Percentiles rank a stretch among this genome's conserved stretches.
phyloP scores from a whole-genome alignment of 2,113 vertebrate species.

The Cololabis saira region DNA sequence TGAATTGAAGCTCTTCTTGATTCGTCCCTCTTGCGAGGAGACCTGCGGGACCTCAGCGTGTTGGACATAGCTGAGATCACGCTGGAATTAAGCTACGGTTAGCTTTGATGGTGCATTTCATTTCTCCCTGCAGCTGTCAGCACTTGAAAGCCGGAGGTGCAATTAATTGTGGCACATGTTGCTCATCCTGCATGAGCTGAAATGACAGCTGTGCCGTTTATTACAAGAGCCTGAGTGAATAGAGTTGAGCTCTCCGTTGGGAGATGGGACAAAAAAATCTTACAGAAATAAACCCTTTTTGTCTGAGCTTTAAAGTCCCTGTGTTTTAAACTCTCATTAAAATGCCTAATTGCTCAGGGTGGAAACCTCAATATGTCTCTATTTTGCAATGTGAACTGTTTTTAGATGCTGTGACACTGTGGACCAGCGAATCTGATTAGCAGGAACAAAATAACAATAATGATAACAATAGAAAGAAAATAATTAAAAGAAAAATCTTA shows the following conservation, averaged over 20 bases:
- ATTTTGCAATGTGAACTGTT: neutral
- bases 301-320: neutral
- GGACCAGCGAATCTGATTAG: too few species aligned
- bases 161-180: conserved; percentile 55
- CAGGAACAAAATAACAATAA: too few species aligned
- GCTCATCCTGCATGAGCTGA: conserved; percentile 34
- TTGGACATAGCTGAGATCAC: conserved; percentile 45
- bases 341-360: neutral
- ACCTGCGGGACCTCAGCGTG: conserved; percentile 24
- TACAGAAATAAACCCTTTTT: conserved; percentile 14
- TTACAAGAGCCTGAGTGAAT: conserved; percentile 27
- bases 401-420: neutral
- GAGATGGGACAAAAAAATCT: conserved; percentile 10
- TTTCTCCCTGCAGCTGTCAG: conserved; percentile 39
- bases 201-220: conserved; percentile 56
- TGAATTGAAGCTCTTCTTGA: conserved; percentile 42
- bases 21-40: conserved; percentile 27
- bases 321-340: neutral
- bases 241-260: conserved; percentile 15
- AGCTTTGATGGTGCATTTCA: conserved; percentile 47
- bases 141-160: conserved; percentile 34
- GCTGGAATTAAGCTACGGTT: conserved; percentile 52
- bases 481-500: too few species aligned
- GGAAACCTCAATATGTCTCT: neutral
- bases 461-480: too few species aligned